Percentiles rank a stretch among this genome's conserved stretches.
Evolutionary conservation across 2,113 vertebrate genomes (phyloP).

Genomic region (Datnioides undecimradiatus): DNA sequence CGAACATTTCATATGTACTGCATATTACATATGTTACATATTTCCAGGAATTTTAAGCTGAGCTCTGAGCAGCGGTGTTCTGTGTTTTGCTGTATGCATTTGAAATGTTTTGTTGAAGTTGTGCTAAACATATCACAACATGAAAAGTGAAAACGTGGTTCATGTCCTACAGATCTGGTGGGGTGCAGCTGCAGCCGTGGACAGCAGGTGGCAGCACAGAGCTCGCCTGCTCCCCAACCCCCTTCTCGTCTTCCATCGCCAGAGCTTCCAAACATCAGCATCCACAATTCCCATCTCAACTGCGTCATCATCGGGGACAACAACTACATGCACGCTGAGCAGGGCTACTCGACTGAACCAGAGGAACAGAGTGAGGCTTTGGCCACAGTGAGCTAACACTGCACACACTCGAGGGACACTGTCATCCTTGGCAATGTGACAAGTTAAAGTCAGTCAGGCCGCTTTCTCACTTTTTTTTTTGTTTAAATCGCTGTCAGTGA

Average conservation of each 20-base stretch:
- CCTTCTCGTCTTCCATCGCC: not conserved
- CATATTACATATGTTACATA: too few species aligned
- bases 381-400: not conserved
- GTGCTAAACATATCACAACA: not conserved
- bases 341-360: slow-evolving; percentile 8
- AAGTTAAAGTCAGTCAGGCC: not conserved
- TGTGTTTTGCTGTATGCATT: not conserved
- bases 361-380: not conserved
- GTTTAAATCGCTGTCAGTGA: not conserved
- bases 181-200: slow-evolving; percentile 24
- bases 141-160: not conserved
- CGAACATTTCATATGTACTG: not conserved
- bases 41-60: not conserved
- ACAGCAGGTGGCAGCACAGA: slow-evolving; percentile 40
- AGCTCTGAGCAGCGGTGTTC: not conserved
- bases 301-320: slow-evolving; percentile 82
- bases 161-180: slow-evolving; percentile 8
- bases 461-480: not conserved
- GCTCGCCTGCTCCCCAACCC: too few species aligned
- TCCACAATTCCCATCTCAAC: slow-evolving; percentile 71
- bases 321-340: slow-evolving; percentile 73
- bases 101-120: not conserved
- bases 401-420: not conserved
- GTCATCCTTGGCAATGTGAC: not conserved
- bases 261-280: slow-evolving; percentile 53